Percentiles rank a stretch among this genome's conserved stretches.
These are phyloP conservation scores for Phaethornis superciliosus DNA, from an alignment of 2,113 vertebrate species.

Conservation along the genomic window DNA sequence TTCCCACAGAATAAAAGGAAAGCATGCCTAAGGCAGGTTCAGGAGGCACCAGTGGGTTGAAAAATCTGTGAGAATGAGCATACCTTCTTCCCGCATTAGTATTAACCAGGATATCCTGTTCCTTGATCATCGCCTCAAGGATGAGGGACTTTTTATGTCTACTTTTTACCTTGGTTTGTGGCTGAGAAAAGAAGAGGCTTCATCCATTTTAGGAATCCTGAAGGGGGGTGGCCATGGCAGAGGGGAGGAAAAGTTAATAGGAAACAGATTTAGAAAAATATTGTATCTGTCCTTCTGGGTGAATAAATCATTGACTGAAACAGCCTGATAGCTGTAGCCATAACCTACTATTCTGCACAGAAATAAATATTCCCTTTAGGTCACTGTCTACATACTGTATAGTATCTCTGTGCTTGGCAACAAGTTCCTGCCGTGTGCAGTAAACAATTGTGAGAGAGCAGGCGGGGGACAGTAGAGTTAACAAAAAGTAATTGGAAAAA, in stretches of 20 bases:
- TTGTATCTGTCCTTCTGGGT: conserved; percentile 59
- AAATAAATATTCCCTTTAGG: conserved; percentile 65
- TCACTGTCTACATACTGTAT: conserved; percentile 21
- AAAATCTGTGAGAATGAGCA: conserved; percentile 55
- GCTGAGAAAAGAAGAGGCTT: conserved; percentile 57
- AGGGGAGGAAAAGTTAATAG: conserved; percentile 56
- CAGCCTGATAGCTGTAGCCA: conserved; percentile 64
- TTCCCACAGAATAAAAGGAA: not conserved
- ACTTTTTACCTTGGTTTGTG: conserved; percentile 36
- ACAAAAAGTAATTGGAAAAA: not conserved
- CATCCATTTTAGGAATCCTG: conserved; percentile 60
- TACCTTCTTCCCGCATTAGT: conserved; percentile 51
- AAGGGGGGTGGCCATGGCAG: conserved; percentile 15
- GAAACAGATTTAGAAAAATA: conserved; percentile 67
- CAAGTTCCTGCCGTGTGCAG: not conserved
- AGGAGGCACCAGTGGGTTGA: conserved; percentile 40
- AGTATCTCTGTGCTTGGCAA: not conserved
- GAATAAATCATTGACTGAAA: conserved; percentile 63
- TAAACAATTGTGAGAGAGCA: not conserved
- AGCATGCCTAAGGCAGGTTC: conserved; percentile 1
- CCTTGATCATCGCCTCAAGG: conserved; percentile 55
- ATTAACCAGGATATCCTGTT: conserved; percentile 65
- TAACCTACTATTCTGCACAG: conserved; percentile 44
- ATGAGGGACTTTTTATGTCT: conserved; percentile 30
- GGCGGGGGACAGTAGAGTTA: accelerated